Base-by-base conservation (phyloP, 2,888 invertebrate species). In the Pristionchus mayeri region DNA sequence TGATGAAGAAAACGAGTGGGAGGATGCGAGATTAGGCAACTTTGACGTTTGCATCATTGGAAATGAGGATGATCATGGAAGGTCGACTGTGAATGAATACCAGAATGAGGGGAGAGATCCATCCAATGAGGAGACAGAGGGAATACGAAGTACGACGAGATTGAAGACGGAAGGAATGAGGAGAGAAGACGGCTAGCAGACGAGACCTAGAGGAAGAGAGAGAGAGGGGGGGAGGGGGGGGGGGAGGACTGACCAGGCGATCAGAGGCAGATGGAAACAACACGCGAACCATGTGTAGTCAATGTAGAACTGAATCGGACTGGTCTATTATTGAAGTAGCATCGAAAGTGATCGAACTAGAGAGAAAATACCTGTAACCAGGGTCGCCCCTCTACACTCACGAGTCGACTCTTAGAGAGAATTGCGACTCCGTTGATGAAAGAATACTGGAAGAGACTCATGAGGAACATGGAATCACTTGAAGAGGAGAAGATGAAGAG, bases 191-290 rank as follows among this genome's bases (percentile, higher is more conserved):
- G 24, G 71, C 71, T n/a, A 71, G 40, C 0, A 71, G 71, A 40
- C 71, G 71, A 71, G 71, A 71, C 71, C 71, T 71, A 30, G 34
- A 30, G 44, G 71, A 18, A 27, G 24, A 18, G 24, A 40, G 78
- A 50, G 7, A 48, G 13, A 18, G 34, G n/a, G 21, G 24, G 34
- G 30, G 13, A 21, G 30, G 13, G 34, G 27, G 13, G 40, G 21
- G 4, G 78, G 24, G 21, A 30, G 0, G 52, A 34, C 21, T 21
- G 52, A 52, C 37, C 54, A 40, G 0, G 80, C 37, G 0, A 80
- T 57, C 24, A 80, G 80, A 37, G 57, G 80, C 6, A 80, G 54
- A 80, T 57, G 80, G 57, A 80, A 80, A 30, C 57, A 80, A 30
- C 57, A 57, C 2, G 80, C 57, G 57, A 80, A 80, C 76, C 76